phyloP scores from a whole-genome alignment of 2,888 invertebrate genomes.

The Hydriomena furcata region DNA sequence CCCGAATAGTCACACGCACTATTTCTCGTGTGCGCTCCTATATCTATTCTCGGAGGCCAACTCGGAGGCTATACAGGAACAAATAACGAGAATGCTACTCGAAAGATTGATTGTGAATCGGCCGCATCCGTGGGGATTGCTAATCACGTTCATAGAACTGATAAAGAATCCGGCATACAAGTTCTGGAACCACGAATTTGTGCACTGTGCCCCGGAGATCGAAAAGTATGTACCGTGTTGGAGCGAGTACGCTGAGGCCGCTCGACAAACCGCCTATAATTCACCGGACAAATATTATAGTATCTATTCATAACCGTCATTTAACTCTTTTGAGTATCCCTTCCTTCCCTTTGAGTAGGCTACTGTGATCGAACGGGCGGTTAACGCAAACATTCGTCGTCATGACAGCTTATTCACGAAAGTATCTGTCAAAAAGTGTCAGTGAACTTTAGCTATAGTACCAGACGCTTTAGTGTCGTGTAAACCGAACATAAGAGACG shows the following conservation, averaged over 20 bases:
- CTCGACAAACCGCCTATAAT: background rate
- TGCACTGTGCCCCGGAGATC: constrained; percentile 99
- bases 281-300: background rate
- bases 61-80: constrained; percentile 98
- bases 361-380: too few relatives aligned
- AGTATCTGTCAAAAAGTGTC: too few relatives aligned
- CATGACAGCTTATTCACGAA: too few relatives aligned
- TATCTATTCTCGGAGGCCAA: constrained; percentile 99
- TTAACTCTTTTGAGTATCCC: constrained; percentile 7
- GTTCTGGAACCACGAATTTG: constrained; percentile 99
- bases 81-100: constrained; percentile 97
- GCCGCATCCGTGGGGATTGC: constrained; percentile 99
- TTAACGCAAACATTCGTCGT: too few relatives aligned
- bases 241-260: constrained; percentile 9
- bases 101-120: constrained; percentile 98
- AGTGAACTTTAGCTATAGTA: background rate
- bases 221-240: constrained; percentile 90
- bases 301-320: constrained; percentile 7
- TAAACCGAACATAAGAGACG: constrained; percentile 1
- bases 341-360: constrained; percentile 8
- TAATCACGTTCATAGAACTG: constrained; percentile 99
- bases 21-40: constrained; percentile 98
- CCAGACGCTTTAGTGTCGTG: background rate
- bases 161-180: constrained; percentile 99
- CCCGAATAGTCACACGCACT: constrained; percentile 99